Evolutionary conservation across 2,797 vertebrate species (phyloP).

Genomic region (Amblyopsis hoosieri): DNA sequence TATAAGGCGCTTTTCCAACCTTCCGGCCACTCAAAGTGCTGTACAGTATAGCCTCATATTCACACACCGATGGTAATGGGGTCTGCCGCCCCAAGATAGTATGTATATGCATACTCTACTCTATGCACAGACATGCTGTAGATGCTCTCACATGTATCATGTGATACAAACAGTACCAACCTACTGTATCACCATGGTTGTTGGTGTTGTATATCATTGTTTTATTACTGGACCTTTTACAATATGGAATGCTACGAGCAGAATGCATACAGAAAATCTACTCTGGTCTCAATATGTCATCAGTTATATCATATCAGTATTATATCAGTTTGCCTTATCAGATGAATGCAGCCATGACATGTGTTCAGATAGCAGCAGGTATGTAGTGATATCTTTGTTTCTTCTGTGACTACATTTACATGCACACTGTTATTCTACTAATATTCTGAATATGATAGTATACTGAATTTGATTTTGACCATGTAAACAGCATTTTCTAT

Average conservation of each 20-base stretch:
- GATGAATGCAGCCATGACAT: slow-evolving; percentile 52
- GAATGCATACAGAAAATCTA: slow-evolving; percentile 80
- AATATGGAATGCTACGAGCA: slow-evolving; percentile 75
- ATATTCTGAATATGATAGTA: too few species aligned
- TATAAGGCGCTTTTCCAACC: too few species aligned
- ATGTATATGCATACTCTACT: not conserved
- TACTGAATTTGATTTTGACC: too few species aligned
- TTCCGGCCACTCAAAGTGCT: too few species aligned
- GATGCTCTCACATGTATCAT: not conserved
- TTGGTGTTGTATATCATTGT: slow-evolving; percentile 67
- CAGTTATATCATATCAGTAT: slow-evolving; percentile 27
- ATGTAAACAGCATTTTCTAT: too few species aligned
- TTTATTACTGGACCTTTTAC: slow-evolving; percentile 74
- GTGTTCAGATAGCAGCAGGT: too few species aligned
- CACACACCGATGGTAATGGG: too few species aligned
- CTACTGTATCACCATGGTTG: slow-evolving; percentile 21
- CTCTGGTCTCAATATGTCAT: slow-evolving; percentile 73
- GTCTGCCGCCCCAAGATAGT: too few species aligned
- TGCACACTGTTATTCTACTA: slow-evolving; percentile 18
- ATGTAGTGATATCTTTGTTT: too few species aligned
- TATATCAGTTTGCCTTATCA: slow-evolving; percentile 74
- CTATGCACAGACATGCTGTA: not conserved
- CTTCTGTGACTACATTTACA: too few species aligned
- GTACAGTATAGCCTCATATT: too few species aligned
- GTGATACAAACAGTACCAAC: slow-evolving; percentile 5